Evolutionary conservation across 2,888 invertebrate genomes (phyloP).

Genomic region (Monoplex corrugatus): DNA sequence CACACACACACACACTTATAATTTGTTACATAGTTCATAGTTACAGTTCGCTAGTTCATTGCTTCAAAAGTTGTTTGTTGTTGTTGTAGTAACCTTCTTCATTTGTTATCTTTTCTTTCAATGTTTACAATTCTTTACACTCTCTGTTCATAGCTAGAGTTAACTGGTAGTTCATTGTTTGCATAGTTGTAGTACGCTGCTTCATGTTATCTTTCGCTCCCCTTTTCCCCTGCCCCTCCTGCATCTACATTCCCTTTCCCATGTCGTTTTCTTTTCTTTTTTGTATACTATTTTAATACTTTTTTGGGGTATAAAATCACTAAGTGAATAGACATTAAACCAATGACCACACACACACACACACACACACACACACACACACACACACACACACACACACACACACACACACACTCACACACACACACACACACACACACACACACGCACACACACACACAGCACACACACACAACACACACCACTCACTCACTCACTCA

Average conservation of each 20-base stretch:
- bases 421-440: neutral
- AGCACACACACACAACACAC: too few relatives aligned
- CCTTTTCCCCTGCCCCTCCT: neutral
- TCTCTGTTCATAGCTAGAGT: too few relatives aligned
- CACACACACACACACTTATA: neutral
- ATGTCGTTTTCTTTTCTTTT: too few relatives aligned
- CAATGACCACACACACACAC: neutral
- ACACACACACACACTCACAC: neutral
- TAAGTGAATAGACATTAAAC: neutral
- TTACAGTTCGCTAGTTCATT: too few relatives aligned
- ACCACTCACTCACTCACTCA: too few relatives aligned
- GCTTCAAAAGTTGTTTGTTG: too few relatives aligned
- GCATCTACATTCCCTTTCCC: too few relatives aligned
- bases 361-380: slow-evolving; percentile 12
- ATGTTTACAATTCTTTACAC: neutral
- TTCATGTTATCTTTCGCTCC: neutral
- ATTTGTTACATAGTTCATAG: neutral
- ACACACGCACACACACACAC: too few relatives aligned
- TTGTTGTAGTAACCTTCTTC: neutral
- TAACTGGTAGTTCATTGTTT: too few relatives aligned
- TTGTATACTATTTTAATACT: too few relatives aligned
- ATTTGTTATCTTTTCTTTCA: neutral
- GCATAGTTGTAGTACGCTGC: neutral
- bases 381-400: neutral
- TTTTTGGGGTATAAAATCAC: neutral